Conservation (phyloP, 2,888 invertebrate genomes). For the Drosophila formosana region DNA sequence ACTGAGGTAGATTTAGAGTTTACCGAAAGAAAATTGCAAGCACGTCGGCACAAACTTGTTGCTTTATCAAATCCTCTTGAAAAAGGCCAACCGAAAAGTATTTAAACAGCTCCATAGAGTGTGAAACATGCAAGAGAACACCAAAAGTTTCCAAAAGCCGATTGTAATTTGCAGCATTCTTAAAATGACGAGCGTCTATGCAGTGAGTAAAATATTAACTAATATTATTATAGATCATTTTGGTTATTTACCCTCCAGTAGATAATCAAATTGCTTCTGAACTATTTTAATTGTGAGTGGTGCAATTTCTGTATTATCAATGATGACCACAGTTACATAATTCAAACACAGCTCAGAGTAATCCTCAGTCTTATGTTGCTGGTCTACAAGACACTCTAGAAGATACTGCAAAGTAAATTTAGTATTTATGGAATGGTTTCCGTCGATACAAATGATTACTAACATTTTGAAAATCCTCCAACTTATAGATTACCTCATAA, state of each 20-base stretch:
- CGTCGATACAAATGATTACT: not conserved
- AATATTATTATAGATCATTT: not conserved
- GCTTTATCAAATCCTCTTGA: slow-evolving; percentile 36
- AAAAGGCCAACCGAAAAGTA: slow-evolving; percentile 50
- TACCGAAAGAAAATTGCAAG: slow-evolving; percentile 63
- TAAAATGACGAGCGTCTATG: slow-evolving; percentile 57
- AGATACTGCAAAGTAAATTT: slow-evolving; percentile 43
- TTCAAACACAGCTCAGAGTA: slow-evolving; percentile 42
- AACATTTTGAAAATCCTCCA: slow-evolving; percentile 55
- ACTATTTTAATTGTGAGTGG: slow-evolving; percentile 31
- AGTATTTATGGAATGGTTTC: not conserved
- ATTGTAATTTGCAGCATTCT: slow-evolving; percentile 42
- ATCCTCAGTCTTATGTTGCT: not conserved
- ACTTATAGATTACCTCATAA: slow-evolving; percentile 53
- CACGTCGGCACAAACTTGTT: slow-evolving; percentile 66
- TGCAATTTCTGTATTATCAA: slow-evolving; percentile 25
- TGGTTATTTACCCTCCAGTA: slow-evolving; percentile 49
- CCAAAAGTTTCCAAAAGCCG: slow-evolving; percentile 52
- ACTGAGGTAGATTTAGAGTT: not conserved
- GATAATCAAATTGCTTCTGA: slow-evolving; percentile 50
- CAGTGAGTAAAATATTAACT: not conserved
- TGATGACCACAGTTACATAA: slow-evolving; percentile 45
- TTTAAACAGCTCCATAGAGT: slow-evolving; percentile 26
- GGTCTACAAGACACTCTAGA: slow-evolving; percentile 6
- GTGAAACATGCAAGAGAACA: slow-evolving; percentile 40